These are phyloP conservation scores for Dipodomys merriami DNA, from an alignment of 2,113 vertebrate genomes.

Conservation along the genomic window DNA sequence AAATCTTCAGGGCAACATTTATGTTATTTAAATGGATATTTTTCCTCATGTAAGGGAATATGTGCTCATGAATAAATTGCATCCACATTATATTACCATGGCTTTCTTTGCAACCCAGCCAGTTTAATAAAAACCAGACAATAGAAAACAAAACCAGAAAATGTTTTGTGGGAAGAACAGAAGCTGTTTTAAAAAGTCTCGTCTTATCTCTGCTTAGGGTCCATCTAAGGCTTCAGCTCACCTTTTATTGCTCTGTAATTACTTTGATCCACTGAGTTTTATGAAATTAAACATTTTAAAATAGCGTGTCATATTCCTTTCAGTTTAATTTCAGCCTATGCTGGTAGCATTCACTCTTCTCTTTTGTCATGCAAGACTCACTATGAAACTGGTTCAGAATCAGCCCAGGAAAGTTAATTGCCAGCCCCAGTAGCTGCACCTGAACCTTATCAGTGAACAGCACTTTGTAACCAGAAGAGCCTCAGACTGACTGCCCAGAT, in stretches of 20 bases:
- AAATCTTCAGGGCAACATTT: not conserved
- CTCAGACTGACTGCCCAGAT: no score
- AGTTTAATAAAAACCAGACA: constrained; percentile 67
- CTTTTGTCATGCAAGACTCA: constrained; percentile 31
- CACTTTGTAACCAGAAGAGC: not conserved
- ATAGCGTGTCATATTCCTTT: constrained; percentile 54
- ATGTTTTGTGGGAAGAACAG: constrained; percentile 46
- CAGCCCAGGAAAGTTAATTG: constrained; percentile 23
- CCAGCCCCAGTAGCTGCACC: not conserved
- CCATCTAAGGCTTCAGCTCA: constrained; percentile 48
- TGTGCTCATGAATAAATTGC: constrained; percentile 62
- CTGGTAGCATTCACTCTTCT: not conserved
- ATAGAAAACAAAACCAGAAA: constrained; percentile 66
- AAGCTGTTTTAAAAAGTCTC: not conserved
- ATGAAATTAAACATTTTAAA: constrained; percentile 70
- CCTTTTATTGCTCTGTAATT: constrained; percentile 72
- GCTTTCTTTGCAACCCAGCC: constrained; percentile 67
- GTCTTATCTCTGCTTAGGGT: constrained; percentile 55
- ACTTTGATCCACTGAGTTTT: constrained; percentile 67
- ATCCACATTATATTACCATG: constrained; percentile 53
- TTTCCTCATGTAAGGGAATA: constrained; percentile 46
- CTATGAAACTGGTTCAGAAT: constrained; percentile 10
- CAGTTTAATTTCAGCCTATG: constrained; percentile 45
- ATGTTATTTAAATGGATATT: constrained; percentile 56
- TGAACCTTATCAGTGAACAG: constrained; percentile 36